Evolutionary conservation across 2,888 invertebrate genomes (phyloP), one percentile per base, ranked within the genome.

Genomic region (Stramonita haemastoma): DNA sequence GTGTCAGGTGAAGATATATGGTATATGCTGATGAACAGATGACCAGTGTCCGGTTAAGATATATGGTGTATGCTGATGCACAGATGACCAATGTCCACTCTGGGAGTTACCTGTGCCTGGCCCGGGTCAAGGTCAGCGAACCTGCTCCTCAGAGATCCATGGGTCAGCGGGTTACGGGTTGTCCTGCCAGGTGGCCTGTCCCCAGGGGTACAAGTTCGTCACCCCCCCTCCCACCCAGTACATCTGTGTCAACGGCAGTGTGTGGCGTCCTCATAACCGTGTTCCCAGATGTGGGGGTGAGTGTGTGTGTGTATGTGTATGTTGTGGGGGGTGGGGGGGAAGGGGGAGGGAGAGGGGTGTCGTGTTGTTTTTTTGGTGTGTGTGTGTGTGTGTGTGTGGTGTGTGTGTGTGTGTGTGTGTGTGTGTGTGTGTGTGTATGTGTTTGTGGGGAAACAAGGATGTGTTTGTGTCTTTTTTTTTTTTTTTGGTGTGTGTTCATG

Each of bases 221-320:
- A 89, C 85, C 0, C 89, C 90, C 17, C 91, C 93, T 5, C 90
- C 90, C 22, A 26, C 77, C 8, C 89, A 92, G 73, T 94, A 93
- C 90, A 91, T 91, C 17, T 94, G 93, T 91, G 85, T 88, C 15
- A 91, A 90, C 77, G 91, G 92, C 81, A 70, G 83, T 87, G 77
- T 84, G 4, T 94, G 94, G 93, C 17, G 32, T 1, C 93, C 93
- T 29, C 86, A 91, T 34, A 91, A 91, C 83, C 90, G 88, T 88
- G 92, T 94, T 0, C 94, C 93, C 34, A 93, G 93, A 77, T 94
- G 94, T 90, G 90, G 93, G 36, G 92, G 92, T 92, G 90, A 89
- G 92, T 36, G 19, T 29, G 29, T n/a, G 73, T n/a, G n/a, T n/a
- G 73, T 46, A 8, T 8, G 79, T 79, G 79, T 79, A 34, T 79